Conservation (phyloP, 2,113 vertebrate genomes). For the Pluvianellus socialis region DNA sequence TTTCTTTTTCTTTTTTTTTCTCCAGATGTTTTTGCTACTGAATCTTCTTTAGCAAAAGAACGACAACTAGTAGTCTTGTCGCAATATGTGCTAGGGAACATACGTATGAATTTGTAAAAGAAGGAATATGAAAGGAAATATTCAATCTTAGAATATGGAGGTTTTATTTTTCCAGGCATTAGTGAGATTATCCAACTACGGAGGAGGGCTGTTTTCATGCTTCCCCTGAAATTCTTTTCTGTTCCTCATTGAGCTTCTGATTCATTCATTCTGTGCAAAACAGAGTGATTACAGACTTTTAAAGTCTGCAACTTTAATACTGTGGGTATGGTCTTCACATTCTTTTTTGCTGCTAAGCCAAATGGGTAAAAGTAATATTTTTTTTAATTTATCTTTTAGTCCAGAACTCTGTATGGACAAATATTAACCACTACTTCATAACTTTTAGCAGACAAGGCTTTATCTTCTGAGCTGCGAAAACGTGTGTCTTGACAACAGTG, state of each 20-base stretch:
- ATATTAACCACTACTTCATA: not conserved
- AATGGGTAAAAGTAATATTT: not conserved
- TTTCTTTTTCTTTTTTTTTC: not conserved
- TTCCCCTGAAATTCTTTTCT: constrained; percentile 31
- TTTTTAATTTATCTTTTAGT: not conserved
- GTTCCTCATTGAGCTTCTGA: constrained; percentile 11
- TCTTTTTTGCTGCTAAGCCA: not conserved
- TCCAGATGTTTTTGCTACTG: not conserved
- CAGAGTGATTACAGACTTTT: not conserved
- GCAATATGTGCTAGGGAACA: not conserved
- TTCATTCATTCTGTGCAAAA: constrained; percentile 47
- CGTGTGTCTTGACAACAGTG: not conserved
- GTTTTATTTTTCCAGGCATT: constrained; percentile 32
- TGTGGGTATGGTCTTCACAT: not conserved
- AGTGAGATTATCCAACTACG: not conserved
- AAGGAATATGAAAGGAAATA: constrained; percentile 24
- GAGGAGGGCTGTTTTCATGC: constrained; percentile 9
- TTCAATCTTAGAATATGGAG: not conserved
- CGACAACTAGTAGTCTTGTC: not conserved
- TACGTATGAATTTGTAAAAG: not conserved
- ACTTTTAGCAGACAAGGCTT: not conserved
- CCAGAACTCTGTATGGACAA: not conserved
- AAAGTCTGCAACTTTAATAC: not conserved
- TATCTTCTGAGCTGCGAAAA: not conserved
- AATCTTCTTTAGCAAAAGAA: not conserved